Conservation (phyloP, 2,797 vertebrate genomes). For the Kryptopterus vitreolus region DNA sequence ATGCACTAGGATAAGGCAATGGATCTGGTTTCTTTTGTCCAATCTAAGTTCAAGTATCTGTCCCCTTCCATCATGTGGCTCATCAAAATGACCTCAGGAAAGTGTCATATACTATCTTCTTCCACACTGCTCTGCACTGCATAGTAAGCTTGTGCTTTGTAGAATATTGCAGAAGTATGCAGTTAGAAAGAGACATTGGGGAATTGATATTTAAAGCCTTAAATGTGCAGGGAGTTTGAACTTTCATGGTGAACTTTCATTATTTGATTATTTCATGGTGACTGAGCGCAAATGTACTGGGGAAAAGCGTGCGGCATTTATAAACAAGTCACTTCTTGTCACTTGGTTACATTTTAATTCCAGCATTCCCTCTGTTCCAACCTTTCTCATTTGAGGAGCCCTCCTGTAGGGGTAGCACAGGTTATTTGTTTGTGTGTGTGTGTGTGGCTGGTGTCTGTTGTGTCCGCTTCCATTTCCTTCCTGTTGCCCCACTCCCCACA, state of each 20-base stretch:
- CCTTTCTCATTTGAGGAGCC: not conserved
- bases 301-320: not conserved
- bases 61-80: not conserved
- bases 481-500: no score
- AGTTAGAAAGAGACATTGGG: not conserved
- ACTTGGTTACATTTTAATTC: conserved; percentile 10
- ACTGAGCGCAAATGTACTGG: not conserved
- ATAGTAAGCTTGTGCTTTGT: not conserved
- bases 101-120: not conserved
- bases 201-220: not conserved
- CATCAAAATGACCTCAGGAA: not conserved
- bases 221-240: not conserved
- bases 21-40: not conserved
- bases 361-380: not conserved
- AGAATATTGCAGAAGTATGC: not conserved
- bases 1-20: no score
- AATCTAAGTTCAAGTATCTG: not conserved
- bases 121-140: not conserved
- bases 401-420: conserved; percentile 23
- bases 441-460: conserved; percentile 5
- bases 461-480: not conserved
- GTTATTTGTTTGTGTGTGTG: conserved; percentile 31
- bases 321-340: conserved; percentile 30
- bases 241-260: not conserved
- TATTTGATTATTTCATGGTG: not conserved